These are phyloP conservation scores for Drosophila mettleri DNA, from an alignment of 2,888 invertebrate genomes.

Conservation along the genomic window DNA sequence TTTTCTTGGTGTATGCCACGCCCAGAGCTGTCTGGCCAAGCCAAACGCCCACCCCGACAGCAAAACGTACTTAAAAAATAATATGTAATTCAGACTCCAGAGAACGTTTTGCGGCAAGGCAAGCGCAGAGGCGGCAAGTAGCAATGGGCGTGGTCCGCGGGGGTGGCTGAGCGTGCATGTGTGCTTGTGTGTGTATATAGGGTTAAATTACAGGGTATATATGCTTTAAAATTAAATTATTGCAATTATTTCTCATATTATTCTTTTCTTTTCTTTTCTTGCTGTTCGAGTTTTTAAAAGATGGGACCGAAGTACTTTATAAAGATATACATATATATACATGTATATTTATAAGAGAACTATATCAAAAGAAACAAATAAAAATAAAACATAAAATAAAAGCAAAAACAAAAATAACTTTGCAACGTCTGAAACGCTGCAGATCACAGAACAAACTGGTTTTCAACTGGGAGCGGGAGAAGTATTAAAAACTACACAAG, in stretches of 20 bases:
- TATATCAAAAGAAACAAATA: slow-evolving; percentile 1
- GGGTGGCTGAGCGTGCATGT: slow-evolving; percentile 15
- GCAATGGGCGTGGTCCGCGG: slow-evolving; percentile 12
- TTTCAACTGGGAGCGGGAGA: slow-evolving; percentile 24
- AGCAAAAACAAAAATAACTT: slow-evolving; percentile 53
- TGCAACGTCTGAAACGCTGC: slow-evolving; percentile 66
- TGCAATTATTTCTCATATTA: slow-evolving; percentile 51
- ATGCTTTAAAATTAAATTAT: slow-evolving; percentile 38
- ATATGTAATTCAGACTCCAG: slow-evolving; percentile 85
- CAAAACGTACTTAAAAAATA: slow-evolving; percentile 83
- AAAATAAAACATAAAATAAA: slow-evolving; percentile 20
- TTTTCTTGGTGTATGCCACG: slow-evolving; percentile 29
- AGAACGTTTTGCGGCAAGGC: slow-evolving; percentile 60
- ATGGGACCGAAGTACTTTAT: slow-evolving; percentile 24
- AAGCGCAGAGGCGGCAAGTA: slow-evolving; percentile 6
- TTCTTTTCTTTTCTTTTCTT: slow-evolving; percentile 6
- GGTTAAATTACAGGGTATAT: slow-evolving; percentile 11
- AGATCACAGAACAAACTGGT: slow-evolving; percentile 83
- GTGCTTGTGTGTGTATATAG: neutral
- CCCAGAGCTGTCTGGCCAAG: slow-evolving; percentile 11
- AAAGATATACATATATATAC: slow-evolving; percentile 4
- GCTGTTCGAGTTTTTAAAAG: slow-evolving; percentile 43
- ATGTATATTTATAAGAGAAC: neutral
- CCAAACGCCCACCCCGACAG: slow-evolving; percentile 5
- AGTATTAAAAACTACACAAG: slow-evolving; percentile 43